These are phyloP conservation scores for Rhadinocentrus ornatus DNA, from an alignment of 2,797 vertebrate genomes.

Conservation along the genomic window DNA sequence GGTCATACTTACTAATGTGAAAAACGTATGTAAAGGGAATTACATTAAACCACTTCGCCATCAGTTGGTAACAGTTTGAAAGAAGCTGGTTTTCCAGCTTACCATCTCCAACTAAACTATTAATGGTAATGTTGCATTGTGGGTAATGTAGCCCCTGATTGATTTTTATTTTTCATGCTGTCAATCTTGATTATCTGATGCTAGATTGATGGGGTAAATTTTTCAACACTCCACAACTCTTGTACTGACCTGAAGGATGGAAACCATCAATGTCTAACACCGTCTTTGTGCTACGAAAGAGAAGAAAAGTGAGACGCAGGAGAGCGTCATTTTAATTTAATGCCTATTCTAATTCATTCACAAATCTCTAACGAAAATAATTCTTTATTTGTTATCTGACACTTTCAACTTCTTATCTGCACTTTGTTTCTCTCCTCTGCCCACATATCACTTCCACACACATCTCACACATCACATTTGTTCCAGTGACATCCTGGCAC, in stretches of 20 bases:
- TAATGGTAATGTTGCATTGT: background rate
- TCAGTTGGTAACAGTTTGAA: background rate
- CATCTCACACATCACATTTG: conserved; percentile 46
- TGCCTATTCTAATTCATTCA: conserved; percentile 24
- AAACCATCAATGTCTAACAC: background rate
- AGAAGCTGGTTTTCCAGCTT: background rate
- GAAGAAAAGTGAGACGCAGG: conserved; percentile 5
- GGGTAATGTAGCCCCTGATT: background rate
- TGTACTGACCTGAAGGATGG: background rate
- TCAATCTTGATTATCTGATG: background rate
- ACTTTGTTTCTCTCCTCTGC: conserved; percentile 27
- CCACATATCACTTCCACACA: conserved; percentile 39
- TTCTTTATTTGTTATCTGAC: conserved; percentile 31
- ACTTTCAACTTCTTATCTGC: conserved; percentile 22
- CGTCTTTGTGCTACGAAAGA: conserved; percentile 17
- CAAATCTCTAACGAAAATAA: conserved; percentile 19
- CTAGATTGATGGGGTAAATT: background rate
- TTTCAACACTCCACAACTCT: conserved; percentile 3
- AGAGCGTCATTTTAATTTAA: conserved; percentile 30
- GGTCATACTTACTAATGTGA: background rate
- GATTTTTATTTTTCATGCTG: background rate
- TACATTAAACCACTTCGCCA: background rate
- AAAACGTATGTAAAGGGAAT: background rate
- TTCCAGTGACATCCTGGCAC: conserved; percentile 40
- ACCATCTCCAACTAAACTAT: background rate